Conservation (phyloP, 2,888 invertebrate genomes). For the Keiferia lycopersicella region DNA sequence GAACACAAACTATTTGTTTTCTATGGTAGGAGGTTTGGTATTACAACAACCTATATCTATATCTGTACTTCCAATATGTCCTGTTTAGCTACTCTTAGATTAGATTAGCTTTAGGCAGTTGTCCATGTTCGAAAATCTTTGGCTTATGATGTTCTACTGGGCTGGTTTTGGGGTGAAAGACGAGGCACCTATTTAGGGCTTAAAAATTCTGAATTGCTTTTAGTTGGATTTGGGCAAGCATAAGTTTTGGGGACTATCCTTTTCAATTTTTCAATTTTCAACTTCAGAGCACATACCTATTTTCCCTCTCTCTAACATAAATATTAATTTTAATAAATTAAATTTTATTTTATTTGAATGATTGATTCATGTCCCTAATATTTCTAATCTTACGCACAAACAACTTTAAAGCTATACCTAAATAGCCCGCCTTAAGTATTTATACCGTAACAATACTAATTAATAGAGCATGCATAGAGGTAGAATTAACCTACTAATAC, state of each 20-base stretch:
- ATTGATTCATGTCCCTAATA: neutral
- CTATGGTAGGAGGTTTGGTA: constrained; percentile 77
- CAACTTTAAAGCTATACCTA: neutral
- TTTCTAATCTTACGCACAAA: neutral
- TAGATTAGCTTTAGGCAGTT: constrained; percentile 22
- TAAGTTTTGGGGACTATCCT: neutral
- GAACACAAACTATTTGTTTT: constrained; percentile 61
- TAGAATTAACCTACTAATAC: constrained; percentile 15
- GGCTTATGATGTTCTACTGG: constrained; percentile 4
- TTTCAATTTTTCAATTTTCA: neutral
- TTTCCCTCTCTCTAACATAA: neutral
- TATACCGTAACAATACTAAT: neutral
- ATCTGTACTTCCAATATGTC: constrained; percentile 43
- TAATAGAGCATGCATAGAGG: constrained; percentile 19
- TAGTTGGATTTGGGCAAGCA: constrained; percentile 3
- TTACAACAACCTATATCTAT: constrained; percentile 43
- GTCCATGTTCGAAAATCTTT: constrained; percentile 11
- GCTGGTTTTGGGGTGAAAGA: neutral
- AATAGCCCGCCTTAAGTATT: neutral
- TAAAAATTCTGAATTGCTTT: neutral
- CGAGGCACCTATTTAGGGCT: too few species aligned
- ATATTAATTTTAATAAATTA: neutral
- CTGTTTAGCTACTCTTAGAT: constrained; percentile 24
- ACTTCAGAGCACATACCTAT: neutral
- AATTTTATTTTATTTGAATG: neutral